Conservation (phyloP, 2,797 vertebrate species). For the Acipenser ruthenus region DNA sequence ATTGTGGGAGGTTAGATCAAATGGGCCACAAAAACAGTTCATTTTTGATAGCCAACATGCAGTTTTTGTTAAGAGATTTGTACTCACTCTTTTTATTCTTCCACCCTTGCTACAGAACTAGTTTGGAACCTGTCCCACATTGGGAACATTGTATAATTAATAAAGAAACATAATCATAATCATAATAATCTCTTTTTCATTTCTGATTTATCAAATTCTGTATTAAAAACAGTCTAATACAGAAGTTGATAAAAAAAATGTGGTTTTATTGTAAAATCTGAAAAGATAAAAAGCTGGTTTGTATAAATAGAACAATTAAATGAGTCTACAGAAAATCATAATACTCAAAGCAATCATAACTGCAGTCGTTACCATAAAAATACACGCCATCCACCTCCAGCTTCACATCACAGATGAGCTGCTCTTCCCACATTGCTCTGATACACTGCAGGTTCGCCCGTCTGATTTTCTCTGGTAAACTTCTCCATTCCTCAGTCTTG, state of each 20-base stretch:
- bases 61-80: too few species aligned
- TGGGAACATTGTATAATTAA: background rate
- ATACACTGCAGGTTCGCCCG: constrained; percentile 32
- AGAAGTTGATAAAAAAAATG: too few species aligned
- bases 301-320: background rate
- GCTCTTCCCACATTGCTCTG: constrained; percentile 39
- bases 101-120: too few species aligned
- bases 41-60: too few species aligned
- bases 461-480: background rate
- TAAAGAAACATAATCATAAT: background rate
- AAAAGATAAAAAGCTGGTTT: background rate
- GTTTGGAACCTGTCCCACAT: too few species aligned
- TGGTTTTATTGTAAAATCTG: too few species aligned
- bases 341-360: background rate
- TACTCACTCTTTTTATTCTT: too few species aligned
- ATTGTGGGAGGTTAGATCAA: too few species aligned
- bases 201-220: background rate
- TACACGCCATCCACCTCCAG: constrained; percentile 41
- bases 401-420: constrained; percentile 51
- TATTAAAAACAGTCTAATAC: background rate
- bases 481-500: constrained; percentile 12
- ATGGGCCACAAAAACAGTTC: too few species aligned
- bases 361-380: constrained; percentile 45
- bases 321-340: background rate
- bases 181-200: background rate